phyloP scores from a whole-genome alignment of 2,888 invertebrate species.

The Trissonchulus sp. region DNA sequence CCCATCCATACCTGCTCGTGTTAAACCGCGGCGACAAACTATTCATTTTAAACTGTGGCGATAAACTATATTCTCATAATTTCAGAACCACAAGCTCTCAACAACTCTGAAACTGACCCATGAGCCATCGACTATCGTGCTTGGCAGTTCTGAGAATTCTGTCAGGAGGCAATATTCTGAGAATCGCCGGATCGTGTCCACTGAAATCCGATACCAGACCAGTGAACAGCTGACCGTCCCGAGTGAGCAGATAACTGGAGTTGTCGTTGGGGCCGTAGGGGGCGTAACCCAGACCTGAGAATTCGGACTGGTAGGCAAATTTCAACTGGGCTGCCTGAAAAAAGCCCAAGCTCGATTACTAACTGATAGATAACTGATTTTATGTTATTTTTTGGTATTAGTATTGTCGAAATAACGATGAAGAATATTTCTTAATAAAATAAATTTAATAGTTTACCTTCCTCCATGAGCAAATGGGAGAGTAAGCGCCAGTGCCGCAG shows the following conservation, averaged over 20 bases:
- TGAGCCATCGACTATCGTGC: conserved; percentile 52
- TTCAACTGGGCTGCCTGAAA: conserved; percentile 25
- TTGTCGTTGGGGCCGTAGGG: conserved; percentile 28
- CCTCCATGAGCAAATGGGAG: conserved; percentile 31
- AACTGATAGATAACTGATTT: no score
- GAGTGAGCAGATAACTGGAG: not conserved
- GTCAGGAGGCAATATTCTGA: conserved; percentile 28
- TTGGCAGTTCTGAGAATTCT: conserved; percentile 46
- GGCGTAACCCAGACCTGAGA: conserved; percentile 27
- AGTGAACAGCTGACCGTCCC: conserved; percentile 30
- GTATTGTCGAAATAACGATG: no score
- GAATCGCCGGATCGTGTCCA: conserved; percentile 32
- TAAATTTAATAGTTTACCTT: no score
- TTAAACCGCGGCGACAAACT: no score
- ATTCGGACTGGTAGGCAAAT: not conserved
- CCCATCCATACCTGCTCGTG: no score
- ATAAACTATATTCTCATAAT: no score
- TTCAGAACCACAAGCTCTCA: no score
- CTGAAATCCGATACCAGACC: conserved; percentile 33
- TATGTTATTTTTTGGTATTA: no score
- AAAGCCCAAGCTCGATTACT: no score
- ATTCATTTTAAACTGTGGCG: no score
- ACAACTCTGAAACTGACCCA: no score
- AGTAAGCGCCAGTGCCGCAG: conserved; percentile 33
- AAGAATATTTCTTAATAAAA: no score